These are phyloP conservation scores for Nephrocerus scutellatus DNA, from an alignment of 2,888 invertebrate genomes.

Conservation along the genomic window DNA sequence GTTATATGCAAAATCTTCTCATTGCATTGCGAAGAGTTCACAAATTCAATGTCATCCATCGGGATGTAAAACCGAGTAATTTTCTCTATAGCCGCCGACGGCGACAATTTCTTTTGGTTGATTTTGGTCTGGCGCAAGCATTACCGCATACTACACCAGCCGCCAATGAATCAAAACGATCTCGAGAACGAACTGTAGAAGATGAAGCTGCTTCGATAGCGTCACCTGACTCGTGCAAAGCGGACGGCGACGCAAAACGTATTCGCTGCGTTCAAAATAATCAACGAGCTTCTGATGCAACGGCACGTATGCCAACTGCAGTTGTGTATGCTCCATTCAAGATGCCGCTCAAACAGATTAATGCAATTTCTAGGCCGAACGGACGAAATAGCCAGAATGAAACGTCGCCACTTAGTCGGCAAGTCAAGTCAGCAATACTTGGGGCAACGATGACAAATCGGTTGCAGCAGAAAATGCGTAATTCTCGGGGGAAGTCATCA, in stretches of 20 bases:
- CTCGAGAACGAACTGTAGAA: too few species aligned
- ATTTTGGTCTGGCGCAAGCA: constrained; percentile 79
- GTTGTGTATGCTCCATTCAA: constrained; percentile 37
- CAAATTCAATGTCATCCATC: constrained; percentile 75
- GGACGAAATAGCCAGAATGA: constrained; percentile 18
- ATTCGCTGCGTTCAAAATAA: constrained; percentile 26
- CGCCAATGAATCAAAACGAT: constrained; percentile 10
- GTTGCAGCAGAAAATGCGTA: constrained; percentile 26
- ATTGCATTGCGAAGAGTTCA: constrained; percentile 74
- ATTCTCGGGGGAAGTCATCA: too few species aligned
- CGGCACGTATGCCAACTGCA: constrained; percentile 16
- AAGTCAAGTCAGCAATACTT: constrained; percentile 27
- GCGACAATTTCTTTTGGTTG: constrained; percentile 69
- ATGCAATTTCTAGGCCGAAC: constrained; percentile 30
- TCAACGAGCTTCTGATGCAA: constrained; percentile 9
- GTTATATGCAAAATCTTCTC: constrained; percentile 75
- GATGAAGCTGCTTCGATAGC: too few species aligned
- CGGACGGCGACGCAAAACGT: constrained; percentile 31
- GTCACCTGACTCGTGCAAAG: constrained; percentile 17
- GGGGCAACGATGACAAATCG: constrained; percentile 25
- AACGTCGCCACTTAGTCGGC: constrained; percentile 15
- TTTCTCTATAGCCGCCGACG: constrained; percentile 74
- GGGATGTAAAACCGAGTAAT: constrained; percentile 88
- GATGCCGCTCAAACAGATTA: constrained; percentile 44
- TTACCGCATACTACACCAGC: constrained; percentile 22